These are phyloP conservation scores for Vandiemenella viatica DNA, from an alignment of 2,888 invertebrate species.

Conservation along the genomic window DNA sequence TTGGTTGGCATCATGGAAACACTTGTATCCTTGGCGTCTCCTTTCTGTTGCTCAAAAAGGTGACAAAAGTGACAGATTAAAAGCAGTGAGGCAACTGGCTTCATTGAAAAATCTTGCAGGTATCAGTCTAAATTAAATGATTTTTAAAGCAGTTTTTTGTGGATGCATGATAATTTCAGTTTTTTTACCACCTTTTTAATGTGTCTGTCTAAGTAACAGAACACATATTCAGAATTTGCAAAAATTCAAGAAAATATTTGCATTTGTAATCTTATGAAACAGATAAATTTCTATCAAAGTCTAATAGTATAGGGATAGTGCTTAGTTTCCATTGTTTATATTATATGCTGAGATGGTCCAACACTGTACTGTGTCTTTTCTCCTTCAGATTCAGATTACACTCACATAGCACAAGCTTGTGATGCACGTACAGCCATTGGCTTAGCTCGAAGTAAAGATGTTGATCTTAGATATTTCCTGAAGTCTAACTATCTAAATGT, in stretches of 20 bases:
- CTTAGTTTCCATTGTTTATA: no score
- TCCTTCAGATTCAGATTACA: slow-evolving; percentile 40
- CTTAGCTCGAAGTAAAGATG: slow-evolving; percentile 53
- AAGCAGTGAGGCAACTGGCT: slow-evolving; percentile 49
- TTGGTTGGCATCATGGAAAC: slow-evolving; percentile 47
- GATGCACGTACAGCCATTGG: slow-evolving; percentile 62
- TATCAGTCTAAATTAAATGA: slow-evolving; percentile 11
- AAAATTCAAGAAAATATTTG: background rate
- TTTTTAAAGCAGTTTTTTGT: no score
- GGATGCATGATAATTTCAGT: no score
- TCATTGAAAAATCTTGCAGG: slow-evolving; percentile 47
- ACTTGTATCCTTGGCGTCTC: slow-evolving; percentile 48
- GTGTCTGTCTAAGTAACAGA: background rate
- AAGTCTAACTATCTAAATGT: slow-evolving; percentile 42
- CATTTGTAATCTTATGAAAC: background rate
- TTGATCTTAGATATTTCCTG: slow-evolving; percentile 58
- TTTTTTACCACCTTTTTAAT: no score
- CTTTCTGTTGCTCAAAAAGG: slow-evolving; percentile 50
- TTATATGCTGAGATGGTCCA: no score
- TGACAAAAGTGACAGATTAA: slow-evolving; percentile 41
- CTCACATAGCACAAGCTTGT: slow-evolving; percentile 62
- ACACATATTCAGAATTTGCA: background rate
- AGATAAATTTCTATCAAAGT: no score
- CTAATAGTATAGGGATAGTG: no score
- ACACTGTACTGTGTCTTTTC: slow-evolving; percentile 4